phyloP scores from a whole-genome alignment of 2,113 vertebrate genomes.

The Rallus limicola region DNA sequence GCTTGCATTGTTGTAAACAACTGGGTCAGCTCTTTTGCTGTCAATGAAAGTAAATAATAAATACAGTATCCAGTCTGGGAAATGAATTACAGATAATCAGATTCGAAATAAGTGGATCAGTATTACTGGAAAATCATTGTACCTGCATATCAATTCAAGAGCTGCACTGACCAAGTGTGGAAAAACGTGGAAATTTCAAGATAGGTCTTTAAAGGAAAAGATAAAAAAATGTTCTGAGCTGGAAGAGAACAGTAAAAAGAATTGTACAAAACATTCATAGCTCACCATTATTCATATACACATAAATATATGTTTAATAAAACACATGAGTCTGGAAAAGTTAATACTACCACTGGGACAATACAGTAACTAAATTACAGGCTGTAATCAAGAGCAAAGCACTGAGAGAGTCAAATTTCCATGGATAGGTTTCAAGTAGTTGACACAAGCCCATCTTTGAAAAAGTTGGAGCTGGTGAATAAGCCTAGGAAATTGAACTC shows the following conservation, averaged over 20 bases:
- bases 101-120: not conserved
- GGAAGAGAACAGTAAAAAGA: not conserved
- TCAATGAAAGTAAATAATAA: not conserved
- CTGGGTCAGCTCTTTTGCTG: not conserved
- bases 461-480: not conserved
- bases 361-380: not conserved
- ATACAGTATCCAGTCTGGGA: not conserved
- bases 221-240: not conserved
- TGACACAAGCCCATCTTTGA: not conserved
- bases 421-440: not conserved
- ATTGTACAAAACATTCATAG: not conserved
- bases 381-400: not conserved
- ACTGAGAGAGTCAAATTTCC: not conserved
- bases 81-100: not conserved
- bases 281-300: fast-evolving
- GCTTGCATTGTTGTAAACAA: not conserved
- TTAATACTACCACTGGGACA: not conserved
- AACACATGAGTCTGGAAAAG: not conserved
- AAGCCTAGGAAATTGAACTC: not conserved
- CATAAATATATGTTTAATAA: not conserved
- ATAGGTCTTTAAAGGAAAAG: not conserved
- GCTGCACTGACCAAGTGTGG: not conserved
- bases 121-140: not conserved
- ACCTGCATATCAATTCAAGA: not conserved
- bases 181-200: not conserved